Evolutionary conservation across 2,113 vertebrate genomes (phyloP).

Genomic region (Chloropsis cyanopogon): DNA sequence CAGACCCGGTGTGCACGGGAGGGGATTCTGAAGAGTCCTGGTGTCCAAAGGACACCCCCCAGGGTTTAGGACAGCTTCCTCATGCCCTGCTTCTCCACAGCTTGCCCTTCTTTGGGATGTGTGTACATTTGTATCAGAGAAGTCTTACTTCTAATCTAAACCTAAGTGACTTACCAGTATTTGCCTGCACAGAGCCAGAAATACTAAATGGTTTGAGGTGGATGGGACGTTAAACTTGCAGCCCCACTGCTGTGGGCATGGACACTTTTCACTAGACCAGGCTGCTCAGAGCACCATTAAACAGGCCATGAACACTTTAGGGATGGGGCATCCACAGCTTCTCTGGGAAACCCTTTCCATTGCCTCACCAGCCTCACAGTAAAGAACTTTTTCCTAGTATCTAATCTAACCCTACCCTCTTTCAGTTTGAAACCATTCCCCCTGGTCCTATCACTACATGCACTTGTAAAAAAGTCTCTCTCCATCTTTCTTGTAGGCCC

Average conservation of each 20-base stretch:
- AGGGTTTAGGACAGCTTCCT: background rate
- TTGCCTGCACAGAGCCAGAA: background rate
- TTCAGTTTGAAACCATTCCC: background rate
- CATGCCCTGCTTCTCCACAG: background rate
- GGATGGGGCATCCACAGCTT: background rate
- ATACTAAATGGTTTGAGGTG: background rate
- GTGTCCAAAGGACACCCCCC: background rate
- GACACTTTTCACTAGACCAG: background rate
- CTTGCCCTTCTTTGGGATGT: background rate
- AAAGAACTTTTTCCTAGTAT: background rate
- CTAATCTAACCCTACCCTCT: background rate
- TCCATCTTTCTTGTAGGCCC: background rate
- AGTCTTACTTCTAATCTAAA: background rate
- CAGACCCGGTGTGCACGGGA: background rate
- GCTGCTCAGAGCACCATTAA: background rate
- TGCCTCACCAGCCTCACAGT: background rate
- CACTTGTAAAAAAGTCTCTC: background rate
- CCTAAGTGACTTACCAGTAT: background rate
- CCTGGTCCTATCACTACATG: background rate
- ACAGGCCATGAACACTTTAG: background rate
- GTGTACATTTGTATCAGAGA: background rate
- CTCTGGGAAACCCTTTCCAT: background rate
- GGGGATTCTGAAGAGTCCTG: background rate
- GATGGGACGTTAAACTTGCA: background rate
- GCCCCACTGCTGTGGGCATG: no score